These are phyloP conservation scores for Drosophila hamatofila DNA, from an alignment of 2,888 invertebrate species.

Conservation along the genomic window DNA sequence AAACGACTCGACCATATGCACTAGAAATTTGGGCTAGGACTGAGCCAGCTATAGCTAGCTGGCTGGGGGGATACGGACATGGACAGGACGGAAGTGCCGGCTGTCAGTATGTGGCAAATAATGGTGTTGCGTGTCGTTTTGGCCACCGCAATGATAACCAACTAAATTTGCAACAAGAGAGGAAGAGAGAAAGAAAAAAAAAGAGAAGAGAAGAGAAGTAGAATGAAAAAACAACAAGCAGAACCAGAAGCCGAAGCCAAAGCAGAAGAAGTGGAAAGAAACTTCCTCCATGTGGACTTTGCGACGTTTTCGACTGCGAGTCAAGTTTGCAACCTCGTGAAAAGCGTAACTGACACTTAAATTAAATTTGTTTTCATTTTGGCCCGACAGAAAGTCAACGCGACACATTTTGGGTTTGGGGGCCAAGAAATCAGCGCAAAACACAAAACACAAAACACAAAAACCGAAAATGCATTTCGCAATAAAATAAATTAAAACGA, in stretches of 20 bases:
- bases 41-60: too few species aligned
- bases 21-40: slow-evolving; percentile 35
- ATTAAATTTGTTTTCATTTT: slow-evolving; percentile 77
- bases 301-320: slow-evolving; percentile 17
- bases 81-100: slow-evolving; percentile 61
- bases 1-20: slow-evolving; percentile 56
- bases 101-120: slow-evolving; percentile 79
- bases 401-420: slow-evolving; percentile 66
- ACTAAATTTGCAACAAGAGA: slow-evolving; percentile 46
- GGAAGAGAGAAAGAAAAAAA: not conserved
- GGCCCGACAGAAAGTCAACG: slow-evolving; percentile 63
- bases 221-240: not conserved
- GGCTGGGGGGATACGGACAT: not conserved
- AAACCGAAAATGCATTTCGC: slow-evolving; percentile 66
- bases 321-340: slow-evolving; percentile 49
- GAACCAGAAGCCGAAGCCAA: not conserved
- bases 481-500: slow-evolving; percentile 75
- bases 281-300: slow-evolving; percentile 35
- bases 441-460: slow-evolving; percentile 33
- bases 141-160: slow-evolving; percentile 70
- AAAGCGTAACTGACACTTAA: slow-evolving; percentile 78
- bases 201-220: not conserved
- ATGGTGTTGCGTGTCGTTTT: slow-evolving; percentile 77
- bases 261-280: slow-evolving; percentile 23
- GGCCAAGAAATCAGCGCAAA: slow-evolving; percentile 62